Evolutionary conservation across 2,888 invertebrate species (phyloP).

Genomic region (Danaus chrysippus): DNA sequence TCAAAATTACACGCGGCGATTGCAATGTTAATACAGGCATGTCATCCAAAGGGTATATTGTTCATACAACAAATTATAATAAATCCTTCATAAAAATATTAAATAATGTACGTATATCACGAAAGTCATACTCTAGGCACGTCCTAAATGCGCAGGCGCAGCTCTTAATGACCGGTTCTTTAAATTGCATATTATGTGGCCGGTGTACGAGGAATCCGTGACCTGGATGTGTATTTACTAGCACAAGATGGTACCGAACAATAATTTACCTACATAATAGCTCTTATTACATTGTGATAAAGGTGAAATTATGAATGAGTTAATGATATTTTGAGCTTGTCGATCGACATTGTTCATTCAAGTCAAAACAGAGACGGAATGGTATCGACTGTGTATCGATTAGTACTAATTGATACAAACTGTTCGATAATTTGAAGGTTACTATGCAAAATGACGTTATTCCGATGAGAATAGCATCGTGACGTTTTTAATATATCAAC

Average conservation of each 20-base stretch:
- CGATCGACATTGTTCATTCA: not conserved
- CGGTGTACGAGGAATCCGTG: constrained; percentile 43
- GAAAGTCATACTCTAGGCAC: constrained; percentile 14
- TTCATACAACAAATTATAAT: too few relatives aligned
- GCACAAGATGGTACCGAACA: not conserved
- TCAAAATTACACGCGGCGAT: too few relatives aligned
- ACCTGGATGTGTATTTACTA: constrained; percentile 42
- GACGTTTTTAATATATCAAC: not conserved
- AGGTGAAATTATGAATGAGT: not conserved
- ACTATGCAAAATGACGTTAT: constrained; percentile 22
- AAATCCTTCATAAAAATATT: too few relatives aligned
- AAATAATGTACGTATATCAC: too few relatives aligned
- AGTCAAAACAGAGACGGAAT: constrained; percentile 12
- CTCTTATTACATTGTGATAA: constrained; percentile 1
- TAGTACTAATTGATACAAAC: constrained; percentile 31
- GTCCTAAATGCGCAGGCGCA: constrained; percentile 26
- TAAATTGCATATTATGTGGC: constrained; percentile 37
- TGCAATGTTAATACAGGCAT: too few relatives aligned
- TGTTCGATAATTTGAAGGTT: constrained; percentile 35
- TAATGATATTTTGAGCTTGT: too few relatives aligned
- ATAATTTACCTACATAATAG: not conserved
- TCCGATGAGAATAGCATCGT: constrained; percentile 5
- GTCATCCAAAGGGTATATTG: too few relatives aligned
- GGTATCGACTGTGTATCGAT: constrained; percentile 26
- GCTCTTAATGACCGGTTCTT: constrained; percentile 33